Evolutionary conservation across 92 coral and sea anemone genomes (phyloP).

Genomic region (Epizoanthus stellaris): DNA sequence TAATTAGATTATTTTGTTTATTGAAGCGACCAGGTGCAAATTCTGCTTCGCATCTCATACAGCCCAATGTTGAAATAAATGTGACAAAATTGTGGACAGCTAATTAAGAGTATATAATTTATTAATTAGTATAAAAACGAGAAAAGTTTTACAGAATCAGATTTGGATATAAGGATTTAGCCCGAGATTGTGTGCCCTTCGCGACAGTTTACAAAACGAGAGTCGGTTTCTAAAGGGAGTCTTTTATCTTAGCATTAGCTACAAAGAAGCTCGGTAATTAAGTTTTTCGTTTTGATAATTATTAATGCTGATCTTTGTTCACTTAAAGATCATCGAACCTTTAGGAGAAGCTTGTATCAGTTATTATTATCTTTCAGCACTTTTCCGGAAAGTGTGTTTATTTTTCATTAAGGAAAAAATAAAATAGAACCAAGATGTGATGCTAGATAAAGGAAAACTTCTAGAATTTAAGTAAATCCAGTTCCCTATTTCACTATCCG

Average conservation of each 20-base stretch:
- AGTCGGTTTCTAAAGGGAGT: slow-evolving; percentile 12
- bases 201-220: slow-evolving; percentile 39
- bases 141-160: slow-evolving; percentile 24
- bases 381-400: slow-evolving; percentile 67
- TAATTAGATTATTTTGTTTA: slow-evolving; percentile 84
- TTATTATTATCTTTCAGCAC: slow-evolving; percentile 55
- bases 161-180: slow-evolving; percentile 19
- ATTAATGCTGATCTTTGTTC: slow-evolving; percentile 45
- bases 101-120: slow-evolving; percentile 87
- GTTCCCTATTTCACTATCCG: not conserved
- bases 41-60: slow-evolving; percentile 56
- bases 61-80: slow-evolving; percentile 61
- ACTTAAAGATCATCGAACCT: slow-evolving; percentile 19
- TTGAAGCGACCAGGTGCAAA: slow-evolving; percentile 75
- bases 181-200: slow-evolving; percentile 15
- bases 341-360: slow-evolving; percentile 18
- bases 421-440: slow-evolving; percentile 33
- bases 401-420: slow-evolving; percentile 59
- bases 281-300: slow-evolving; percentile 12
- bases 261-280: slow-evolving; percentile 39
- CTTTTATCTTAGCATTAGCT: slow-evolving; percentile 30
- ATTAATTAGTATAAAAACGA: slow-evolving; percentile 69
- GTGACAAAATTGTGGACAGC: slow-evolving; percentile 67
- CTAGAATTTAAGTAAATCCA: slow-evolving; percentile 41
- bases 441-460: slow-evolving; percentile 30